A percentile compares a stretch with the other conserved stretches of the same genome.
Evolutionary conservation across 1,140 invertebrate genomes (phyloP).

Genomic region (Nasonia giraulti): DNA sequence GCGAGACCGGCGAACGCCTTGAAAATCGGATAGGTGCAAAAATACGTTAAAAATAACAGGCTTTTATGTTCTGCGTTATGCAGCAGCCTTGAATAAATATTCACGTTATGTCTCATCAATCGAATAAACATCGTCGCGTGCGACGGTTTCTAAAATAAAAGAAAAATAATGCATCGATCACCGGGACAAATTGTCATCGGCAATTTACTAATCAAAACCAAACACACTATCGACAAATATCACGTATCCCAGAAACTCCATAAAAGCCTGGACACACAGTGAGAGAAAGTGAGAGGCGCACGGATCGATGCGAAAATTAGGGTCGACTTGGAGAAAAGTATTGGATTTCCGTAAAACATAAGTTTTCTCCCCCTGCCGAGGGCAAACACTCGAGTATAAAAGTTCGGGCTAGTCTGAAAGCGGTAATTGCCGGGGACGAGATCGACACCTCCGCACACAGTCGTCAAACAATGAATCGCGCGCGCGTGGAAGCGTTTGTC

Average conservation of each 20-base stretch:
- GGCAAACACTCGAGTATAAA: slow-evolving; percentile 39
- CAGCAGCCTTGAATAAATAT: slow-evolving; percentile 19
- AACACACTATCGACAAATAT: slow-evolving; percentile 32
- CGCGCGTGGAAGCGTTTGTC: slow-evolving; percentile 28
- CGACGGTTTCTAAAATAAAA: neutral
- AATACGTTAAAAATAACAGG: slow-evolving; percentile 40
- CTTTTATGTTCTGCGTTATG: neutral
- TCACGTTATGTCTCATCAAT: neutral
- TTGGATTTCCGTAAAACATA: slow-evolving; percentile 52
- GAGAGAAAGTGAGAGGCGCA: neutral
- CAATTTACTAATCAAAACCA: slow-evolving; percentile 46
- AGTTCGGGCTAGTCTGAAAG: slow-evolving; percentile 25
- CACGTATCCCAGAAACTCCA: slow-evolving; percentile 6
- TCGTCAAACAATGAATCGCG: slow-evolving; percentile 46
- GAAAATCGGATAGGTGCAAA: neutral
- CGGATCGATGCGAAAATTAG: slow-evolving; percentile 48
- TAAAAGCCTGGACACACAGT: neutral
- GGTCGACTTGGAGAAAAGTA: slow-evolving; percentile 38
- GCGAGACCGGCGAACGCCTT: neutral
- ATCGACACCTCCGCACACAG: slow-evolving; percentile 41
- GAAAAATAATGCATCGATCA: slow-evolving; percentile 29
- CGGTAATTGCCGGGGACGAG: slow-evolving; percentile 40
- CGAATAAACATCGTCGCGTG: neutral
- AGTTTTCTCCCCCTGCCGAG: slow-evolving; percentile 33
- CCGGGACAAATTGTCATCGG: slow-evolving; percentile 3